Evolutionary conservation across 2,888 invertebrate genomes (phyloP).

Genomic region (Xestia c-nigrum): DNA sequence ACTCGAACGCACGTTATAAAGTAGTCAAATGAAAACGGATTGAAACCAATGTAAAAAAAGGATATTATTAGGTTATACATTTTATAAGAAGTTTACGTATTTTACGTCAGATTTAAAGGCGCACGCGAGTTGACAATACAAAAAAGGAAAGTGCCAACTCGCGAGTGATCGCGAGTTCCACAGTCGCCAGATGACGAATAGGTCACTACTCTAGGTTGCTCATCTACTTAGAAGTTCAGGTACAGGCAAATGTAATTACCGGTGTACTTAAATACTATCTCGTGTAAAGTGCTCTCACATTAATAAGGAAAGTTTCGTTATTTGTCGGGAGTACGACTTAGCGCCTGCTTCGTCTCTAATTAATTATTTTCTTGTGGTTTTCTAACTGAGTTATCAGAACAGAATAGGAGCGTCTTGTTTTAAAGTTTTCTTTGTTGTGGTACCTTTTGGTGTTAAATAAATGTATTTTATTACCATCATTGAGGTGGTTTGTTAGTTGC

Average conservation of each 20-base stretch:
- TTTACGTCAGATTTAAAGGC: too few species aligned
- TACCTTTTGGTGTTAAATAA: background rate
- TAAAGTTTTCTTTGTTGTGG: background rate
- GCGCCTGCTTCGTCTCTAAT: conserved; percentile 39
- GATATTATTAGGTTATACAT: too few species aligned
- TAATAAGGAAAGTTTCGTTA: conserved; percentile 59
- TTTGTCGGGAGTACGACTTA: conserved; percentile 49
- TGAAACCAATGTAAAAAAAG: too few species aligned
- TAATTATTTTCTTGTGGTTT: conserved; percentile 57
- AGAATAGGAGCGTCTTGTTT: conserved; percentile 15
- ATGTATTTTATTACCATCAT: background rate
- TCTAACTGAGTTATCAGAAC: conserved; percentile 41
- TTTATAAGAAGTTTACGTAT: too few species aligned
- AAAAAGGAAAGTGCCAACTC: too few species aligned
- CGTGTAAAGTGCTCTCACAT: conserved; percentile 54
- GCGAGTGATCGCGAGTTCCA: too few species aligned
- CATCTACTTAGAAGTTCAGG: conserved; percentile 10
- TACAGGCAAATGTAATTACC: conserved; percentile 50
- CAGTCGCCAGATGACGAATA: too few species aligned
- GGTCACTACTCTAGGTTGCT: background rate
- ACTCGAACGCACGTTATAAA: too few species aligned
- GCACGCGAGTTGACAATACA: too few species aligned
- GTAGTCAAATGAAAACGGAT: too few species aligned
- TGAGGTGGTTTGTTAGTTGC: background rate
- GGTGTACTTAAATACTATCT: conserved; percentile 40